Evolutionary conservation across 2,797 vertebrate genomes (phyloP).

Genomic region (Protonibea diacanthus): DNA sequence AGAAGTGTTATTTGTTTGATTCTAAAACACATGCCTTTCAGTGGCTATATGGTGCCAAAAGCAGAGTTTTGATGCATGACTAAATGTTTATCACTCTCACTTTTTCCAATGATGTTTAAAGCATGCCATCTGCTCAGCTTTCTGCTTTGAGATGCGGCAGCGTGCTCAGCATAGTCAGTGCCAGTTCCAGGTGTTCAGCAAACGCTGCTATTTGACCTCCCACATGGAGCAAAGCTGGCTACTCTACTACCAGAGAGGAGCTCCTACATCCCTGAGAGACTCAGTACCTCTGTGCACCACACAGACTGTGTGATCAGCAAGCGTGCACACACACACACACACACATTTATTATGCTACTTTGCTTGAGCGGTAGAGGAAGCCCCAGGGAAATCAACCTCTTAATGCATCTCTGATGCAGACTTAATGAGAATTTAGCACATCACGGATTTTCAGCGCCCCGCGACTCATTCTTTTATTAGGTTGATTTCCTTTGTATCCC

Average conservation of each 20-base stretch:
- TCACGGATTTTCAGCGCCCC: slow-evolving; percentile 79
- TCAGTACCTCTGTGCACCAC: slow-evolving; percentile 57
- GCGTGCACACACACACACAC: slow-evolving; percentile 30
- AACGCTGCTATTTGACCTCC: slow-evolving; percentile 63
- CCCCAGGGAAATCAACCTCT: slow-evolving; percentile 85
- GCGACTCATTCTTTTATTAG: slow-evolving; percentile 78
- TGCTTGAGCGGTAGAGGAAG: slow-evolving; percentile 70
- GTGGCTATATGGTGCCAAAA: slow-evolving; percentile 13
- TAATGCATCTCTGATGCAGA: slow-evolving; percentile 87
- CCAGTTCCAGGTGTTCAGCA: slow-evolving; percentile 69
- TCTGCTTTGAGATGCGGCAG: slow-evolving; percentile 41
- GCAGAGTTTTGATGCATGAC: slow-evolving; percentile 36
- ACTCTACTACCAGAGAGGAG: slow-evolving; percentile 52
- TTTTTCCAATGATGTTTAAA: slow-evolving; percentile 47
- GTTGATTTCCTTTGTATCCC: slow-evolving; percentile 74
- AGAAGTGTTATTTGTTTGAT: slow-evolving; percentile 17
- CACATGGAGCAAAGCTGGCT: slow-evolving; percentile 56
- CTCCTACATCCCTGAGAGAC: slow-evolving; percentile 64
- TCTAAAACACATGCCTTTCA: slow-evolving; percentile 13
- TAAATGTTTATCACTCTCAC: slow-evolving; percentile 45
- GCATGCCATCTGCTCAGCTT: slow-evolving; percentile 56
- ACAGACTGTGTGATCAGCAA: slow-evolving; percentile 61
- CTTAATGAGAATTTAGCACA: slow-evolving; percentile 88
- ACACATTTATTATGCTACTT: slow-evolving; percentile 81
- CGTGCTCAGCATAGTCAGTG: slow-evolving; percentile 50